Evolutionary conservation across 1,140 invertebrate genomes (phyloP), one percentile per base, ranked within the genome.

Genomic region (Bradynema listronoti): DNA sequence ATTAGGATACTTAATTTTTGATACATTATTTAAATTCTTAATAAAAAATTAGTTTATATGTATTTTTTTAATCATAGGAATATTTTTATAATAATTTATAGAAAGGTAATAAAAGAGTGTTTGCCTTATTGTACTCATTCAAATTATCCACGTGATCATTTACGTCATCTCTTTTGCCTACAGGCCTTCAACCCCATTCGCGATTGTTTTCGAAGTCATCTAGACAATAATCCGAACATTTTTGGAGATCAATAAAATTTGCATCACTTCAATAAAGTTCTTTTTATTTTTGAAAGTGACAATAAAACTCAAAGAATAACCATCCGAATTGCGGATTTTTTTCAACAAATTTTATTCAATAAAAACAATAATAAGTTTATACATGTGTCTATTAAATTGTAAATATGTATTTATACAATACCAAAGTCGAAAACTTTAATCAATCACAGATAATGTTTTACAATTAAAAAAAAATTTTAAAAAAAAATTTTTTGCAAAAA

Each of bases 111-210:
- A 30, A 58, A 56, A 9, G 66, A 71, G 24, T 73, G 71, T 45
- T 36, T 73, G 19, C 45, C 47, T 7, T 73, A 73, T 39, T 73
- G 71, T 57, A 42, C 52, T 24, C 30, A 61, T 34, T 39, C 45
- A 9, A 63, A 63, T 41, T 43, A 57, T 1, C 72, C 71, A 11
- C 63, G 55, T 24, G 69, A 73, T 39, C 61, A 71, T 27, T 46
- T 73, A n/a, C 64, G 65, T 24, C 69, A 75, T 47, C 50, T 73
- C 4, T 70, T 73, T 55, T 73, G 71, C 51, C 43, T 73, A 22
- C 65, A 68, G 27, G 49, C 67, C 39, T 73, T 73, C 65, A 72
- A 73, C 51, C 55, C 50, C 22, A 72, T 73, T 61, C 47, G 69
- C 30, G 72, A 75, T 19, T 73, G 71, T 60, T 73, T 73, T 65